Conservation (phyloP, 2,113 vertebrate genomes). For the Carlito syrichta region DNA sequence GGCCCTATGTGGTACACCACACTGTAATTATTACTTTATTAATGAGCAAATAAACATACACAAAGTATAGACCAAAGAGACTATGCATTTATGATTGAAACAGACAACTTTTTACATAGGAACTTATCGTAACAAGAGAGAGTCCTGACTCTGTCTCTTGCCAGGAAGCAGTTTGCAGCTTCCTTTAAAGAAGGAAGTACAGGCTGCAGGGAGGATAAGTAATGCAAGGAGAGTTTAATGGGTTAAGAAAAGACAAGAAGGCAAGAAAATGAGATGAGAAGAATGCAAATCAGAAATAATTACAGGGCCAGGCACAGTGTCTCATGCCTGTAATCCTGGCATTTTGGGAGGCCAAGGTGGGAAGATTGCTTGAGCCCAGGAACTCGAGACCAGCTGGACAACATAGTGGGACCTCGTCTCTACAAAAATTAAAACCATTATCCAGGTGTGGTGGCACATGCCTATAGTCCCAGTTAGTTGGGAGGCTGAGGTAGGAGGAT, state of each 20-base stretch:
- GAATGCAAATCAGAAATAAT: neutral
- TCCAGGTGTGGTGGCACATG: too few species aligned
- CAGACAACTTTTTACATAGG: neutral
- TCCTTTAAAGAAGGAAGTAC: neutral
- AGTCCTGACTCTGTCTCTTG: neutral
- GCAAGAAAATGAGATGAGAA: neutral
- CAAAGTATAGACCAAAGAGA: neutral
- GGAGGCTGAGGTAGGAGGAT: too few species aligned
- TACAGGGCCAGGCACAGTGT: too few species aligned
- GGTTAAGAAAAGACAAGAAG: slow-evolving; percentile 30
- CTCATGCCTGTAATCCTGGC: too few species aligned
- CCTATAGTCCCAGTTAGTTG: too few species aligned
- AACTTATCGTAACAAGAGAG: neutral
- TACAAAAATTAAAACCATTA: too few species aligned
- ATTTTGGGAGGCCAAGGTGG: too few species aligned
- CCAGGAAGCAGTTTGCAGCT: neutral
- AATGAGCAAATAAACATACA: neutral
- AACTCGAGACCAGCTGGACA: too few species aligned
- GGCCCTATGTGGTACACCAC: neutral
- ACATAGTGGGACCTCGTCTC: too few species aligned
- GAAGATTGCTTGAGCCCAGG: too few species aligned
- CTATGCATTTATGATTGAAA: neutral
- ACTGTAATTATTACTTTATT: neutral
- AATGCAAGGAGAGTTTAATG: neutral
- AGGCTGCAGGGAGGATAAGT: neutral